Percentiles rank a stretch among this genome's conserved stretches.
Conservation (phyloP, 2,113 vertebrate genomes). For the Pterocles burchelli region DNA sequence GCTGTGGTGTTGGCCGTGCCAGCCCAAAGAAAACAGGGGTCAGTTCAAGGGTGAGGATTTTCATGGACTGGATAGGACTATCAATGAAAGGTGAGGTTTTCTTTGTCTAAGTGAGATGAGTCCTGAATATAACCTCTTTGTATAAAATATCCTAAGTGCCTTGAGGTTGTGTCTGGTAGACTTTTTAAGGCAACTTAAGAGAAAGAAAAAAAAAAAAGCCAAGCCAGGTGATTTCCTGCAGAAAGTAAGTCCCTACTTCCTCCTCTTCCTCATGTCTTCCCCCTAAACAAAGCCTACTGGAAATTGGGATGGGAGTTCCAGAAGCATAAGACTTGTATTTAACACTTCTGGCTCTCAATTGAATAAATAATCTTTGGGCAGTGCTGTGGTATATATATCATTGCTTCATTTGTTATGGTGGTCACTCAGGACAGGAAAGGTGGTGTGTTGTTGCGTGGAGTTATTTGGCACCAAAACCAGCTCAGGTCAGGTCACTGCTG, state of each 20-base stretch:
- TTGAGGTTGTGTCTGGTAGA: background rate
- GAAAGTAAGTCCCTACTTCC: background rate
- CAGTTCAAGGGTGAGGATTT: background rate
- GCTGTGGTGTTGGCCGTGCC: background rate
- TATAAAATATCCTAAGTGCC: background rate
- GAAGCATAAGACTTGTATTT: background rate
- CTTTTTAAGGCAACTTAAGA: background rate
- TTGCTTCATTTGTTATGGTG: too few relatives aligned
- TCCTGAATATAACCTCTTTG: background rate
- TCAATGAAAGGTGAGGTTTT: background rate
- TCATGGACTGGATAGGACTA: conserved; percentile 15
- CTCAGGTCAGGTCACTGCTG: too few relatives aligned
- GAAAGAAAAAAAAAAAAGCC: background rate
- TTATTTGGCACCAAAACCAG: too few relatives aligned
- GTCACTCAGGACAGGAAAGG: too few relatives aligned
- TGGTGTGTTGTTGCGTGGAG: too few relatives aligned
- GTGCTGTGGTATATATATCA: too few relatives aligned
- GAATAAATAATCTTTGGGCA: background rate
- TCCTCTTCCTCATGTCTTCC: background rate
- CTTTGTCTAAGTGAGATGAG: background rate
- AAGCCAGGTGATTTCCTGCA: background rate
- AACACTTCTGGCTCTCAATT: background rate
- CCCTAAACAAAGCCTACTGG: background rate
- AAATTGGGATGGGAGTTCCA: background rate
- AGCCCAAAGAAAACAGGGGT: background rate